Conservation (phyloP, 2,113 vertebrate species). For the Corydoras maculifer region DNA sequence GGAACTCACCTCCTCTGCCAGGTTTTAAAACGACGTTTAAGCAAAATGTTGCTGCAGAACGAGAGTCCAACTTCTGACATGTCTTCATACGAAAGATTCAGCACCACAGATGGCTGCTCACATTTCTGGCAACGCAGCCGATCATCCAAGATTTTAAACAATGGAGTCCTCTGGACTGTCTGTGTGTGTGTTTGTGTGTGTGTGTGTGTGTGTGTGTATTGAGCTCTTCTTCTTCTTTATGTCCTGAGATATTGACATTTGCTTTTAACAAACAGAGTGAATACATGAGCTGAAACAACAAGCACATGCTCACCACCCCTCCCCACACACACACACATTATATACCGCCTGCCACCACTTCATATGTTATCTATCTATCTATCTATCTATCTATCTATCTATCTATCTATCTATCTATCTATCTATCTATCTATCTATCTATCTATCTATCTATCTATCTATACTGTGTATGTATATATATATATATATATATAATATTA, state of each 20-base stretch:
- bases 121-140: conserved; percentile 44
- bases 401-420: no score
- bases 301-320: not conserved
- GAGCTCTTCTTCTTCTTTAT: not conserved
- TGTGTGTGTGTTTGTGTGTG: conserved; percentile 16
- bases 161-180: conserved; percentile 13
- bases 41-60: conserved; percentile 39
- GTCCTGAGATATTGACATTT: conserved; percentile 22
- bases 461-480: no score
- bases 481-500: no score
- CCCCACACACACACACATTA: no score
- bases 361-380: no score
- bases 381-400: no score
- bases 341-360: no score
- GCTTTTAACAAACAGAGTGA: not conserved
- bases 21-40: conserved; percentile 52
- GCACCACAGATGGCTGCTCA: conserved; percentile 40
- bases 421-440: no score
- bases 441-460: no score
- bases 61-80: conserved; percentile 45
- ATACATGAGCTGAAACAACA: conserved; percentile 6
- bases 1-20: conserved; percentile 42
- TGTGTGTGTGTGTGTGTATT: conserved; percentile 1
- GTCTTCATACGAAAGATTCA: conserved; percentile 38
- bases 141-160: conserved; percentile 36